These are phyloP conservation scores for Aeoliscus strigatus DNA, from an alignment of 2,797 vertebrate genomes.

Conservation along the genomic window DNA sequence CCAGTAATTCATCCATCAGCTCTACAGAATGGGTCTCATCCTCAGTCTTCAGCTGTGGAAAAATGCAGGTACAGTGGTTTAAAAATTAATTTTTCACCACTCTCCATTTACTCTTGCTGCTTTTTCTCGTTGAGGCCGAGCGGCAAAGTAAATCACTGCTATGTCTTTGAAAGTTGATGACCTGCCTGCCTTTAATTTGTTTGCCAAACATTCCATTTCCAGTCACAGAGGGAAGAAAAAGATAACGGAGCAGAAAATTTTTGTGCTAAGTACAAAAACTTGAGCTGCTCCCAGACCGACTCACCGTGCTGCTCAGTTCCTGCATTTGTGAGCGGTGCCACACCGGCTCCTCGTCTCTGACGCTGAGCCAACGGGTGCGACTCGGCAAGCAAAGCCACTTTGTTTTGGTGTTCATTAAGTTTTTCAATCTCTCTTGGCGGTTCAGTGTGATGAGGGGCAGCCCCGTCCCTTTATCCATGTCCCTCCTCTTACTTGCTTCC, in stretches of 20 bases:
- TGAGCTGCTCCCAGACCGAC: constrained; percentile 8
- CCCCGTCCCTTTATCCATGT: not conserved
- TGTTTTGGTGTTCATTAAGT: constrained; percentile 2
- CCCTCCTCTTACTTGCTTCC: constrained; percentile 7
- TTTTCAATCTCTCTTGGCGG: constrained; percentile 10
- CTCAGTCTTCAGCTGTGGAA: too few species aligned
- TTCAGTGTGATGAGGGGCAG: not conserved
- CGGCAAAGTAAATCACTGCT: constrained; percentile 8
- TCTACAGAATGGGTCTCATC: too few species aligned
- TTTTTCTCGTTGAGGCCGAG: constrained; percentile 10
- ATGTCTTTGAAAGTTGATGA: constrained; percentile 22
- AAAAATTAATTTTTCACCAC: constrained; percentile 18
- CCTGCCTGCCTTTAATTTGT: constrained; percentile 23
- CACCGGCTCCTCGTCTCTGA: too few species aligned
- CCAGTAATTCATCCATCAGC: too few species aligned
- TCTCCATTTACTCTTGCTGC: not conserved
- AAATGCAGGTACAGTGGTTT: too few species aligned
- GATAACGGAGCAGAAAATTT: constrained; percentile 11
- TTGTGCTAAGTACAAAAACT: constrained; percentile 24
- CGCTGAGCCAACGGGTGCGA: too few species aligned
- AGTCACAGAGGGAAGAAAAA: constrained; percentile 21
- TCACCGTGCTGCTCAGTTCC: constrained; percentile 8
- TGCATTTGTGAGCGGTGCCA: constrained; percentile 2
- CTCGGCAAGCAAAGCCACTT: constrained; percentile 6
- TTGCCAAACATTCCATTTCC: constrained; percentile 31